Percentiles rank a stretch among this genome's conserved stretches.
These are phyloP conservation scores for Phthorimaea operculella DNA, from an alignment of 1,140 invertebrate species.

Conservation along the genomic window DNA sequence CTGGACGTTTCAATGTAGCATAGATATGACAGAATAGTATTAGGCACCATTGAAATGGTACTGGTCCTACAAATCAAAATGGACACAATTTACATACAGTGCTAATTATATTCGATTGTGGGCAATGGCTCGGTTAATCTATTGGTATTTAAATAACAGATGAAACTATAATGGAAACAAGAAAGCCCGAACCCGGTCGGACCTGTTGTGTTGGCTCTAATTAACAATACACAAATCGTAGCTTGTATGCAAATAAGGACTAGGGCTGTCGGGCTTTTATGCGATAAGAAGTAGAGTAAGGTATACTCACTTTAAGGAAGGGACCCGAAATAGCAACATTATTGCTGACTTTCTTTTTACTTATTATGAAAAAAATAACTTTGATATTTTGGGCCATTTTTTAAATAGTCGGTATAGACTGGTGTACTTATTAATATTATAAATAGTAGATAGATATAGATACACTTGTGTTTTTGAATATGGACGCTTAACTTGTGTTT, in stretches of 20 bases:
- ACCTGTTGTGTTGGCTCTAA: conserved; percentile 66
- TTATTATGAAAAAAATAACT: too few species aligned
- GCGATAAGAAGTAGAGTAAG: not conserved
- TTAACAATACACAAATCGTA: conserved; percentile 68
- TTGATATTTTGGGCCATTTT: too few species aligned
- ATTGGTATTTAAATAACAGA: conserved; percentile 63
- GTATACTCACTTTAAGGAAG: too few species aligned
- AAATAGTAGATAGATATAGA: too few species aligned
- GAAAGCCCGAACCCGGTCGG: conserved; percentile 27
- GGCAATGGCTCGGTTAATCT: conserved; percentile 38
- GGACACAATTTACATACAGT: conserved; percentile 51
- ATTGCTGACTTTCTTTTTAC: too few species aligned
- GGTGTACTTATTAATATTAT: too few species aligned
- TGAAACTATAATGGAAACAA: conserved; percentile 57
- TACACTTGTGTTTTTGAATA: too few species aligned
- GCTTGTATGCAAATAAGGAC: conserved; percentile 65
- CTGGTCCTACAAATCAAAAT: conserved; percentile 28
- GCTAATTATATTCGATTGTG: conserved; percentile 58
- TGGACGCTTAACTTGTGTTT: too few species aligned
- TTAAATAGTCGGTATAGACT: too few species aligned
- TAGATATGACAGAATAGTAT: not conserved
- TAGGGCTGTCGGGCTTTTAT: not conserved
- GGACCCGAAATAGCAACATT: too few species aligned
- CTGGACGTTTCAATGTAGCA: not conserved
- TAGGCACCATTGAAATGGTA: not conserved